Evolutionary conservation across 2,113 vertebrate genomes (phyloP), one percentile per base, ranked within the genome.

Genomic region (Eurystomus gularis): DNA sequence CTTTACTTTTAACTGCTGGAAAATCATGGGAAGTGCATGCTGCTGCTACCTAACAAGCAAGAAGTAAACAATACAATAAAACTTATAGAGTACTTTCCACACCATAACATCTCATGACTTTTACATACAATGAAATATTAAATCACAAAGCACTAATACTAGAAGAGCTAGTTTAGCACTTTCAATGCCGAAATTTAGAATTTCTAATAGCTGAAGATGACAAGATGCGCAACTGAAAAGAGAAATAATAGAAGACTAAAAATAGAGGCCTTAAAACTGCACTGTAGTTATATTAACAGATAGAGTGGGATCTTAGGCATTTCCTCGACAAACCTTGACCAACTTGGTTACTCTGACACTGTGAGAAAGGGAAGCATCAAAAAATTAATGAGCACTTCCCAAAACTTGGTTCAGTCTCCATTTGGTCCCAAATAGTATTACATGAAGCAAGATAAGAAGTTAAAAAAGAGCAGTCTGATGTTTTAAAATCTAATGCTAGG

Each of bases 1-100:
- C 90, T 96, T 86, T 97, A 81, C 96, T 97, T 97, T 97, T 97
- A 93, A 82, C 81, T 66, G 86, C 82, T 89, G 80, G 83, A 94
- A 96, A 96, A 94, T 95, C 82, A 93, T 86, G 88, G 86, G 76
- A 96, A 80, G 83, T 76, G 85, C 80, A 69, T 62, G 61, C 66
- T 54, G 51, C 88, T 76, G 35, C 79, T 84, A 89, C 79, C 91
- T 83, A 88, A 84, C 75, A 88, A 82, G 61, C 65, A 76, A 87
- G 75, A 64, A 13, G 1, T 86, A 97, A 94, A 94, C 58, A 95
- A 73, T 20, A 58, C 37, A 84, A 65, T 87, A 82, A 92, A 88
- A 48, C 68, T 64, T 70, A 21, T 2, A 24, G 12, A 62, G 42
- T 89, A 84, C 26, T 42, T 86, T 13, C 8, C 64, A 65, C 17